Percentiles rank a stretch among this genome's conserved stretches.
phyloP scores from a whole-genome alignment of 2,888 invertebrate genomes.

The Unio pictorum region DNA sequence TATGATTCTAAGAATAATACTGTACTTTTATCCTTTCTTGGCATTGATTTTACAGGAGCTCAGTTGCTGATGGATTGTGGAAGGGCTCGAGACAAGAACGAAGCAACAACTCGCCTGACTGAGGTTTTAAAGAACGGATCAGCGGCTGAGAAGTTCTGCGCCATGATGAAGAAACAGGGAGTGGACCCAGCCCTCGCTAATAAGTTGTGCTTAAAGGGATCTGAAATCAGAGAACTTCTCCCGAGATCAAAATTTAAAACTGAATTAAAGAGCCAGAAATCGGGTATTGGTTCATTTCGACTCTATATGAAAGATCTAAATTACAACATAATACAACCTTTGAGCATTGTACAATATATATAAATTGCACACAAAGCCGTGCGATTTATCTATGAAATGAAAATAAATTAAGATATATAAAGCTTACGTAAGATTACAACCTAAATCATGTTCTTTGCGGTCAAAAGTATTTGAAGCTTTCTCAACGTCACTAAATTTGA shows the following conservation, averaged over 20 bases:
- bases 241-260: constrained; percentile 38
- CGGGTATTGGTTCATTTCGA: constrained; percentile 25
- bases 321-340: no score
- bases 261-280: constrained; percentile 19
- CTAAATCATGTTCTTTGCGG: no score
- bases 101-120: constrained; percentile 67
- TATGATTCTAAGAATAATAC: no score
- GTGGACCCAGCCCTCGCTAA: constrained; percentile 47
- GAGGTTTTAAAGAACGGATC: constrained; percentile 70
- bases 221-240: constrained; percentile 40
- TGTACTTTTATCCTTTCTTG: no score
- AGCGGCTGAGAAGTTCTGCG: constrained; percentile 68
- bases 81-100: constrained; percentile 52
- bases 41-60: constrained; percentile 64
- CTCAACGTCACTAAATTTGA: no score
- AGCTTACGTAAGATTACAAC: no score
- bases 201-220: constrained; percentile 41
- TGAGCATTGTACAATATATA: no score
- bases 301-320: no score
- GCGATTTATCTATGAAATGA: no score
- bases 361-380: no score
- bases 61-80: constrained; percentile 69
- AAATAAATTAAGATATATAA: no score
- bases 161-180: constrained; percentile 64
- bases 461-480: no score